These are phyloP conservation scores for Scopus umbretta DNA, from an alignment of 2,113 vertebrate species.

Conservation along the genomic window DNA sequence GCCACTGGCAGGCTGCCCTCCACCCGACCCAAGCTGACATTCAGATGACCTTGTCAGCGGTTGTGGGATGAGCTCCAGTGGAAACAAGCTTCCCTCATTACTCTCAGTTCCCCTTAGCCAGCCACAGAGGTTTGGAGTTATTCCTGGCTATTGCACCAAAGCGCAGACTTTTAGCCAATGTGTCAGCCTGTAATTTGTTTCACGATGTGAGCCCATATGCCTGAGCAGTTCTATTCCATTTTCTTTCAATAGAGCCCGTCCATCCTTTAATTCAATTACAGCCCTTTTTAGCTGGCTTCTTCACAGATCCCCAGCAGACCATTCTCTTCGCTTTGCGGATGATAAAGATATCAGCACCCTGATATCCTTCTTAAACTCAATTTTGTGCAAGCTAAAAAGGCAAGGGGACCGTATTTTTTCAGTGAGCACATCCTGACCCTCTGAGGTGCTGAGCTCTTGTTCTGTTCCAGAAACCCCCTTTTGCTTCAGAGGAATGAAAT, in stretches of 20 bases:
- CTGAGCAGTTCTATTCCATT: not conserved
- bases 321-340: not conserved
- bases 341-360: not conserved
- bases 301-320: not conserved
- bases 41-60: not conserved
- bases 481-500: not conserved
- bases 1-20: not conserved
- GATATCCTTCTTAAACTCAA: not conserved
- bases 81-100: not conserved
- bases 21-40: rapidly evolving
- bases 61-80: not conserved
- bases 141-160: not conserved
- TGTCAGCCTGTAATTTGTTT: conserved; percentile 40
- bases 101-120: not conserved
- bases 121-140: conserved; percentile 11
- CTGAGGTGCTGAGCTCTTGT: not conserved
- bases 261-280: conserved; percentile 17
- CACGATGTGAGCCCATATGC: not conserved
- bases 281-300: not conserved
- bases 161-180: not conserved
- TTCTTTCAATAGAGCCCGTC: not conserved
- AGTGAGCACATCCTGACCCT: not conserved
- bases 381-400: not conserved
- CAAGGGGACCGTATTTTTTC: not conserved
- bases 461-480: not conserved